These are phyloP conservation scores for Synergus japonicus DNA, from an alignment of 2,888 invertebrate genomes.

Conservation along the genomic window DNA sequence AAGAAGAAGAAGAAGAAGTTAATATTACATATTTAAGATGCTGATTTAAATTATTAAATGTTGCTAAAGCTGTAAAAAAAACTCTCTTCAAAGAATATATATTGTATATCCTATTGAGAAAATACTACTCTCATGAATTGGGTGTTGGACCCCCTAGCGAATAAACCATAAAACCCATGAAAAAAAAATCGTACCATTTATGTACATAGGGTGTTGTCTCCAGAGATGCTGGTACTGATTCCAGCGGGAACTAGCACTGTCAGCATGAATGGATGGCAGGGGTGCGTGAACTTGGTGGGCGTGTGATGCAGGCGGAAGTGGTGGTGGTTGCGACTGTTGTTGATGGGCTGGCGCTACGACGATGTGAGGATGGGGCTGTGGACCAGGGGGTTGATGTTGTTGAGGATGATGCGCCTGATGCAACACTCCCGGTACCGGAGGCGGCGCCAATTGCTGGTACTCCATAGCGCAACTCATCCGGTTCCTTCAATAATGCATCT, in stretches of 20 bases:
- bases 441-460: constrained; percentile 79
- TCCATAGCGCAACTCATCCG: constrained; percentile 75
- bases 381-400: constrained; percentile 59
- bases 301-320: constrained; percentile 83
- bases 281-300: constrained; percentile 83
- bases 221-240: constrained; percentile 88
- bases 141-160: no score
- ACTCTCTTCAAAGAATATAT: not conserved
- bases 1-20: no score
- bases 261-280: constrained; percentile 81
- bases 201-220: constrained; percentile 87
- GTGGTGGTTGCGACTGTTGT: constrained; percentile 76
- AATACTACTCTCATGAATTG: no score
- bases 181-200: constrained; percentile 83
- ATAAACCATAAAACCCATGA: not conserved
- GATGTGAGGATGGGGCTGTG: constrained; percentile 72
- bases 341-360: constrained; percentile 73
- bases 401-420: constrained; percentile 73
- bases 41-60: not conserved
- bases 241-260: constrained; percentile 82
- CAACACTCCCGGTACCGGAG: constrained; percentile 74
- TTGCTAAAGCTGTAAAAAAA: not conserved
- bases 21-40: not conserved
- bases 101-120: no score
- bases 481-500: constrained; percentile 42